Percentiles rank a stretch among this genome's conserved stretches.
Conservation (phyloP, 2,797 vertebrate species). For the Graptemys geographica region DNA sequence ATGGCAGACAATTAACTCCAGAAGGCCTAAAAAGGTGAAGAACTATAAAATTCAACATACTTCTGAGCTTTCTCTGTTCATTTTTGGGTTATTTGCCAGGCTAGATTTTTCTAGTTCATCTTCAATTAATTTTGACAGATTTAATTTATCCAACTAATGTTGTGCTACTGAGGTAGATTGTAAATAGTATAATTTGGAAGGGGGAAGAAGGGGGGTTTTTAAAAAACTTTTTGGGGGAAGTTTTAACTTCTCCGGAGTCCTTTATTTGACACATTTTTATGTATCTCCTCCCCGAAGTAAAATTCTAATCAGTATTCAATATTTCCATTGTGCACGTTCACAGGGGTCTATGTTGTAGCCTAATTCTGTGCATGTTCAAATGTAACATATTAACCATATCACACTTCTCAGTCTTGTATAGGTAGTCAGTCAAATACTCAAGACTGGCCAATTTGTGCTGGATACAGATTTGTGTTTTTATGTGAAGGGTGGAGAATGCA, state of each 20-base stretch:
- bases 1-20: background rate
- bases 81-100: background rate
- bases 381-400: background rate
- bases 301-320: background rate
- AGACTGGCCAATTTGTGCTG: too few species aligned
- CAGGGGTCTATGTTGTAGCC: background rate
- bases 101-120: background rate
- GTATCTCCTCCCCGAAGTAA: background rate
- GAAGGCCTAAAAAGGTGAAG: background rate
- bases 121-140: background rate
- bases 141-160: background rate
- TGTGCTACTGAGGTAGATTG: background rate
- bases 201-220: background rate
- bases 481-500: too few species aligned
- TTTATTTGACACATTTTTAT: background rate
- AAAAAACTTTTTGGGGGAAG: background rate
- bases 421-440: background rate
- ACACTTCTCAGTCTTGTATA: background rate
- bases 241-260: background rate
- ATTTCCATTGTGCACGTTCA: background rate
- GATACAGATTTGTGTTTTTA: too few species aligned
- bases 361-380: background rate
- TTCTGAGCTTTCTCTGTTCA: background rate
- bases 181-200: background rate
- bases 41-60: background rate